Evolutionary conservation across 2,113 vertebrate genomes (phyloP), one percentile per base, ranked within the genome.

Genomic region (Passer montanus): DNA sequence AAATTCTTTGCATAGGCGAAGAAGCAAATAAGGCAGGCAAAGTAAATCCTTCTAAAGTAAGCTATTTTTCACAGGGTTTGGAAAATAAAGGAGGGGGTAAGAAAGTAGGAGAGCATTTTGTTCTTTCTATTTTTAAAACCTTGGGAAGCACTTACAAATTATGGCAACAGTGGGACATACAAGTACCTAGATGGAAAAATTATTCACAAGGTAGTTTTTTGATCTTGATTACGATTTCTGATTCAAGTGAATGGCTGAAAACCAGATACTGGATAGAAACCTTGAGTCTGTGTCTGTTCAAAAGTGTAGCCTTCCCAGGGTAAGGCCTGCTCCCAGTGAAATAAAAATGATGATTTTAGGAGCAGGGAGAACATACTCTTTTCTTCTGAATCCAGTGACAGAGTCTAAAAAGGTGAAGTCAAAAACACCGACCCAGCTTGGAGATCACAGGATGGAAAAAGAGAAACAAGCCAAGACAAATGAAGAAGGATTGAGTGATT

Each of bases 101-200:
- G 68, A 91, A 85, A 84, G 55, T 33, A 43, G 43, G 74, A 91
- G 90, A 88, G 63, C 64, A 88, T 92, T 90, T 94, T 95, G 75
- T 96, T 94, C 92, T 63, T 93, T 96, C 96, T 97, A 88, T 95
- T 96, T 96, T 97, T 95, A 91, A 93, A 94, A 72, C 85, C 88
- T 93, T 94, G 94, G 85, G 92, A 97, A 96, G 46, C 35, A 52
- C 43, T 91, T 66, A 56, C 6, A 94, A 81, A 67, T 77, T 55
- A 74, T 37, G 30, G 79, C 56, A 90, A 75, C 35, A 74, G 75
- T 33, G 58, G 55, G 72, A 62, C 52, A 86, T 3, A 84, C 22
- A 90, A 81, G 47, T 84, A 86, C 85, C 88, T 92, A 96, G 56
- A 87, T 58, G 39, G 75, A 89, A 80, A 92, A 93, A 81, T 33